These are phyloP conservation scores for Eptesicus fuscus DNA, from an alignment of 2,113 vertebrate genomes.

Conservation along the genomic window DNA sequence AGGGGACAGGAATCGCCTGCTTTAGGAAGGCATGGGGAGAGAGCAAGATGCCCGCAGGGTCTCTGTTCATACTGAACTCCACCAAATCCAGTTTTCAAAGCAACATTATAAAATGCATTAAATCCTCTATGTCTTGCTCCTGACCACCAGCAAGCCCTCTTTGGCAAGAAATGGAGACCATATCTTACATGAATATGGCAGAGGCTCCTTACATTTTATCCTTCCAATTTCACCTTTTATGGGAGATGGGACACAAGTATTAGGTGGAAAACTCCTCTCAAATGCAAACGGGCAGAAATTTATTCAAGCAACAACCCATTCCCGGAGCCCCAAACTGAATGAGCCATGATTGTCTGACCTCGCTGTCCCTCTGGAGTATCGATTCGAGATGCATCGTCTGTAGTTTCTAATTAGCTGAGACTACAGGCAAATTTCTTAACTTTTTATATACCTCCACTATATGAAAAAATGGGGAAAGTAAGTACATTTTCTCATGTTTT, in stretches of 20 bases:
- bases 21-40: not conserved
- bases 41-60: not conserved
- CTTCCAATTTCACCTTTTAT: not conserved
- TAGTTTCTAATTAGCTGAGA: not conserved
- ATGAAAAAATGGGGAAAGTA: not conserved
- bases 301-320: not conserved
- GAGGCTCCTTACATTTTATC: not conserved
- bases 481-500: not conserved
- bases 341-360: not conserved
- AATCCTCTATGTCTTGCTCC: not conserved
- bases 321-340: not conserved
- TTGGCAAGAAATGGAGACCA: not conserved
- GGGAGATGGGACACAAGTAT: not conserved
- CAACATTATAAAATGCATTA: not conserved
- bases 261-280: not conserved
- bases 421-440: not conserved
- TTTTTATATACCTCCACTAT: not conserved
- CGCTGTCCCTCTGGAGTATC: rapidly evolving
- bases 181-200: not conserved
- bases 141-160: not conserved
- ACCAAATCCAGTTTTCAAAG: not conserved
- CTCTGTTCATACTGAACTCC: not conserved
- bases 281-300: not conserved
- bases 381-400: not conserved
- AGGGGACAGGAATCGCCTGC: not conserved